Evolutionary conservation across 1,140 invertebrate species (phyloP).

Genomic region (Drosophila busckii): DNA sequence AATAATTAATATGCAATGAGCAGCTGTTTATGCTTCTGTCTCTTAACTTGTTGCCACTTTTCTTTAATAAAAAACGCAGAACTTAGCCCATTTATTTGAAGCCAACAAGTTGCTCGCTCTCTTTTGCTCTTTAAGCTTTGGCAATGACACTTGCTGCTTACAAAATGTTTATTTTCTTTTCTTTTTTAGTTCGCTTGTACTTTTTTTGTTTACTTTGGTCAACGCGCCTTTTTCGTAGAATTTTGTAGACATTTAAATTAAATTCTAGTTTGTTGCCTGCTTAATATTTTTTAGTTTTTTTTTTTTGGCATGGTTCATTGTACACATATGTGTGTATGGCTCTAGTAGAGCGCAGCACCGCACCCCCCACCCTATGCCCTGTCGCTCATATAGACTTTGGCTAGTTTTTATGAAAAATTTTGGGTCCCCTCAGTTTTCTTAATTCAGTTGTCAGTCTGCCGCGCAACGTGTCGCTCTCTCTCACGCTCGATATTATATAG

Average conservation of each 20-base stretch:
- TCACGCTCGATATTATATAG: slow-evolving; percentile 13
- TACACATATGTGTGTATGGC: slow-evolving; percentile 40
- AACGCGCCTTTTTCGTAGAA: slow-evolving; percentile 47
- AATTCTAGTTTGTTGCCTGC: slow-evolving; percentile 51
- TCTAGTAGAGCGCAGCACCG: slow-evolving; percentile 26
- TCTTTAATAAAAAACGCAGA: no score
- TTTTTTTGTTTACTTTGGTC: slow-evolving; percentile 48
- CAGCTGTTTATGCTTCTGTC: no score
- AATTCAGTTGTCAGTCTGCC: slow-evolving; percentile 54
- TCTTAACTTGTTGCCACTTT: no score
- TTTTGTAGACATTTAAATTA: slow-evolving; percentile 50
- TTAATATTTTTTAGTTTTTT: slow-evolving; percentile 18
- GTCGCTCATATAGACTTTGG: slow-evolving; percentile 21
- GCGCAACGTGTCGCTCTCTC: slow-evolving; percentile 42
- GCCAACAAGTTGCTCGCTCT: no score
- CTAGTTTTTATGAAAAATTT: slow-evolving; percentile 42
- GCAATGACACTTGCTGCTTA: no score
- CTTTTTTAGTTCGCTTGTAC: slow-evolving; percentile 30
- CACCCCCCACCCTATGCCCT: slow-evolving; percentile 28
- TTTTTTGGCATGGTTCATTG: slow-evolving; percentile 72
- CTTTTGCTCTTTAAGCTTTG: slow-evolving; percentile 42
- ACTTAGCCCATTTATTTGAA: no score
- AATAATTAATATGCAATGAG: no score
- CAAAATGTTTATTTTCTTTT: slow-evolving; percentile 29
- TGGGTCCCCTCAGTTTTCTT: slow-evolving; percentile 36